Evolutionary conservation across 2,113 vertebrate species (phyloP), one percentile per base, ranked within the genome.

Genomic region (Lepus timidus): DNA sequence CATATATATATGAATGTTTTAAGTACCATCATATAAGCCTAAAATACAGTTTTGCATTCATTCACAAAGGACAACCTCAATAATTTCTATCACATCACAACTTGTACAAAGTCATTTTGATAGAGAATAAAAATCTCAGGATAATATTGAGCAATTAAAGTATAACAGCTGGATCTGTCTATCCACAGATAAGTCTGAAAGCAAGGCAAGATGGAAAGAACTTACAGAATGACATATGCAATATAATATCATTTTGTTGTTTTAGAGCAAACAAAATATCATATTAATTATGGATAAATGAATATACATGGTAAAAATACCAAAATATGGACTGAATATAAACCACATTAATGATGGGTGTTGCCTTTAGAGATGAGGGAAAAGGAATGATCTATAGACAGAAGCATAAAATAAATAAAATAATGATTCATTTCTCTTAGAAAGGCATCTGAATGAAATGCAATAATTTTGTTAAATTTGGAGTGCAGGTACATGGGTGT

Each of bases 271-370:
- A 36, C 10, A 67, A 65, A 67, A 49, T 74, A 31, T 16, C 33
- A 75, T 29, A 74, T 85, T 93, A 79, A 49, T 79, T 29, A 49
- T 80, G 9, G 19, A 39, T 55, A 58, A 85, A 85, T 88, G 44
- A 44, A 49, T 4, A n/a, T 51, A 49, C 22, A 64, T 17, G 9
- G 12, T 79, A 16, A 92, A 80, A 89, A 91, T 83, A 95, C 36
- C 62, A 78, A 96, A 89, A 94, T 51, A 95, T 27, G 25, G 25
- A 64, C 44, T 71, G 78, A 92, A 80, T 84, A 19, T 70, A 87
- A 70, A 73, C 39, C n/a, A 80, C 84, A 90, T 70, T 85, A 79
- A 78, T 83, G 81, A 61, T 58, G 58, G 58, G 13, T 7, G 49
- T 93, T 88, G 36, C 25, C 68, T 91, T 58, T 13, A 27, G 14